Evolutionary conservation across 2,113 vertebrate species (phyloP).

Genomic region (Micromys minutus): DNA sequence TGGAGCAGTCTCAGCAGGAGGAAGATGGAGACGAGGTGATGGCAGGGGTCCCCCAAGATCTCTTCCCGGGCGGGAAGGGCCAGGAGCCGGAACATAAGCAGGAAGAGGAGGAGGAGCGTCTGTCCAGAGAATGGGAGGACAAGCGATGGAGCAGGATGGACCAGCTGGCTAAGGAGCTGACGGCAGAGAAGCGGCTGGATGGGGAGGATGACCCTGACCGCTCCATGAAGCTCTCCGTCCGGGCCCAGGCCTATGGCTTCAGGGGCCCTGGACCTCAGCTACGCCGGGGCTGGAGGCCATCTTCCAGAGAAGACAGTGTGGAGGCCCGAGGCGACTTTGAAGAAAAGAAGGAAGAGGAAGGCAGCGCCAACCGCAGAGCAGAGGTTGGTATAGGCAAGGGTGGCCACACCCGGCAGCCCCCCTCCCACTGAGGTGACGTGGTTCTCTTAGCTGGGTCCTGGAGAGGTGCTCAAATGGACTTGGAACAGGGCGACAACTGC

Average conservation of each 20-base stretch:
- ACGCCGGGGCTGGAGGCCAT: constrained; percentile 84
- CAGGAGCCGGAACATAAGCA: neutral
- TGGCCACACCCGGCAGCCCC: neutral
- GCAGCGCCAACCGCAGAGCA: constrained; percentile 91
- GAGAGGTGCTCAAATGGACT: neutral
- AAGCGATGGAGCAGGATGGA: constrained; percentile 89
- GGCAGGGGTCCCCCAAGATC: constrained; percentile 43
- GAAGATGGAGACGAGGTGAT: constrained; percentile 72
- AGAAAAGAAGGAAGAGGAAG: constrained; percentile 94
- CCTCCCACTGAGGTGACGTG: rapidly evolving
- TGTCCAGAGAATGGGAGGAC: constrained; percentile 83
- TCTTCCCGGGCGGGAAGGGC: constrained; percentile 71
- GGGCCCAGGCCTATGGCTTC: constrained; percentile 77
- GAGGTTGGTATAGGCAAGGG: constrained; percentile 87
- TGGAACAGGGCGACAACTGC: neutral
- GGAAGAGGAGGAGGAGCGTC: constrained; percentile 44
- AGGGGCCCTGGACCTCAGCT: constrained; percentile 70
- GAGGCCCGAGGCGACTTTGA: constrained; percentile 84
- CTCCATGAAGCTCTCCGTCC: constrained; percentile 84
- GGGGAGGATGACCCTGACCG: constrained; percentile 82
- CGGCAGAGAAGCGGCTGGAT: constrained; percentile 82
- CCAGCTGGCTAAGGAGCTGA: constrained; percentile 86
- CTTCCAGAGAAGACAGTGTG: constrained; percentile 87
- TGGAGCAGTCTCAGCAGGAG: neutral
- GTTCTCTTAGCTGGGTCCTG: neutral